phyloP scores from a whole-genome alignment of 2,888 invertebrate genomes.

The Rutpela maculata region DNA sequence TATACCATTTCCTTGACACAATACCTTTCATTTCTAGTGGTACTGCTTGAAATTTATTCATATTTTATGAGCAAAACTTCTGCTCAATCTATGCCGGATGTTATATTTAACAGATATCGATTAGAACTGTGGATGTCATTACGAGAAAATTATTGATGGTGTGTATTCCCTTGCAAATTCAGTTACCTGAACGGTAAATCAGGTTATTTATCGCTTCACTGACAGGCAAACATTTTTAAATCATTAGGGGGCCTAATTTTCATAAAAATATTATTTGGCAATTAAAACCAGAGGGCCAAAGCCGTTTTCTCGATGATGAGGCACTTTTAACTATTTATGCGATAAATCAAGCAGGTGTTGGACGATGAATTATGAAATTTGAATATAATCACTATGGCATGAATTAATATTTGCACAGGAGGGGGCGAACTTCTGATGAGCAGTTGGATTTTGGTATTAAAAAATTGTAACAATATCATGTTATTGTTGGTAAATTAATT shows the following conservation, averaged over 20 bases:
- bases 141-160: not conserved
- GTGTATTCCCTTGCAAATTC: not conserved
- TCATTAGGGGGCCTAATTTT: not conserved
- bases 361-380: slow-evolving; percentile 23
- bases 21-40: slow-evolving; percentile 16
- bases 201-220: not conserved
- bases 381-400: slow-evolving; percentile 6
- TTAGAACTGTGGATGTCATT: slow-evolving; percentile 5
- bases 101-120: not conserved
- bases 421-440: not conserved
- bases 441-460: too few species aligned
- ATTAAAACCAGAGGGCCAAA: slow-evolving; percentile 10
- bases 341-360: slow-evolving; percentile 28
- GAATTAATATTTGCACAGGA: slow-evolving; percentile 31
- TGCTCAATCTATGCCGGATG: not conserved
- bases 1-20: slow-evolving; percentile 7
- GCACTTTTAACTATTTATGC: slow-evolving; percentile 15
- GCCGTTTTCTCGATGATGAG: slow-evolving; percentile 20
- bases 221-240: not conserved
- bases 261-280: slow-evolving; percentile 11
- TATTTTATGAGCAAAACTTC: slow-evolving; percentile 24
- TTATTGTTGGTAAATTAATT: too few species aligned
- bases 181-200: not conserved
- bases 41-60: slow-evolving; percentile 6
- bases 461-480: too few species aligned